Base-by-base conservation (phyloP, 2,113 vertebrate genomes). In the Etia nguti region DNA sequence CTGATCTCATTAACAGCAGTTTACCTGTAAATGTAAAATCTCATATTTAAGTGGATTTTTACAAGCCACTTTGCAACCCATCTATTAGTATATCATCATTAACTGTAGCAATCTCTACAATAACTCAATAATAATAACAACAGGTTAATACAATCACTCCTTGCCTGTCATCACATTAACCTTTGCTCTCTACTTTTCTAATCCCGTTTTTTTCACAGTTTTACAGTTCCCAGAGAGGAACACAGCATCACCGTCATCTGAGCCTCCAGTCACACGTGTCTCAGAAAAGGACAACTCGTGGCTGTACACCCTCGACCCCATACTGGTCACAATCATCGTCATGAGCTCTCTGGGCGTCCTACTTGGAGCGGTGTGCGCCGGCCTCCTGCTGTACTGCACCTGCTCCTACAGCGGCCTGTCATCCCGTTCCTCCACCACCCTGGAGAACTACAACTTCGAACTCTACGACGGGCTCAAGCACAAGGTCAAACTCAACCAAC, bases 361-460 rank as follows among this genome's bases (percentile, higher is more conserved):
- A 29, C 95, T 99, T 0, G 99, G 99, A 1, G 98, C 98, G 16
- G 97, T 99, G 12, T 99, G 98, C 0, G 98, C 98, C 0, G 99
- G 98, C 20, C 97, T 99, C 4, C 97, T 99, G 10, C 97, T 99
- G 43, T 99, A 99, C 96, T 99, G 99, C 95, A 99, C 98, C 0
- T 99, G 99, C 79, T 99, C 98, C 1, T 99, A 99, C 3, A 96
- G 97, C 0, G 98, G 98, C 89, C 96, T 99, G 60, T 98, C 98
- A 4, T 98, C 98, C 0, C 98, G 98, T 70, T 99, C 98, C 92
- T 99, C 98, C 95, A 99, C 98, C 89, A 99, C 99, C 0, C 96
- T 99, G 94, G 99, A 99, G 95, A 99, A 99, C 97, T 99, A 99
- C 97, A 99, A 99, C 97, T 99, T 99, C 0, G 98, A 99, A 94